These are phyloP conservation scores for Volucella zonaria DNA, from an alignment of 2,888 invertebrate species.

Conservation along the genomic window DNA sequence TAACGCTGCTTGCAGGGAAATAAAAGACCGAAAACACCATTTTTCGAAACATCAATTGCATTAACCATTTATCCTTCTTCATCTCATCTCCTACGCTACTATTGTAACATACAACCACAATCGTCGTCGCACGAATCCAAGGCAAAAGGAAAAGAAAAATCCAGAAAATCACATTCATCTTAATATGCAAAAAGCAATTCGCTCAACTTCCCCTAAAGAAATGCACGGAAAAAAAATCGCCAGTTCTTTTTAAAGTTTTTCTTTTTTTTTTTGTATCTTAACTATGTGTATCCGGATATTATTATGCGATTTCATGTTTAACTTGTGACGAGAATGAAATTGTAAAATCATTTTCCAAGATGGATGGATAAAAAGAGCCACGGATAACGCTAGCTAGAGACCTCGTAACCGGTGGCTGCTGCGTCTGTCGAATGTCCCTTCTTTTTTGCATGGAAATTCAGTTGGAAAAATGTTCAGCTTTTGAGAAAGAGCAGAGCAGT, in stretches of 20 bases:
- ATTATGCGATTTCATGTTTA: constrained; percentile 73
- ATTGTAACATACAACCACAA: neutral
- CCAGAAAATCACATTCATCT: constrained; percentile 68
- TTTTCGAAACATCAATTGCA: constrained; percentile 72
- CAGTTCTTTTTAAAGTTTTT: constrained; percentile 14
- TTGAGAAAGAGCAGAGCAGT: constrained; percentile 34
- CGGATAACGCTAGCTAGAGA: constrained; percentile 22
- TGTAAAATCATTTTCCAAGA: constrained; percentile 72
- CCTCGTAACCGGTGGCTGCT: neutral
- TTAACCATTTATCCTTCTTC: constrained; percentile 55
- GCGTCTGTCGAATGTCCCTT: constrained; percentile 51
- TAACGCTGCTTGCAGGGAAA: constrained; percentile 12
- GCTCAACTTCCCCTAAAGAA: constrained; percentile 48
- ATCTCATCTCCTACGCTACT: neutral
- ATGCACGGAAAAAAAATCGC: constrained; percentile 43
- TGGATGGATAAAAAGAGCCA: constrained; percentile 57
- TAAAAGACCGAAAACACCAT: constrained; percentile 69
- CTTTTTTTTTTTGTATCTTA: constrained; percentile 32
- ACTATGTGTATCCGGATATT: constrained; percentile 68
- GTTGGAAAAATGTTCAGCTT: constrained; percentile 64
- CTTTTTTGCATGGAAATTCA: constrained; percentile 49
- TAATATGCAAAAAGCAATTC: constrained; percentile 70
- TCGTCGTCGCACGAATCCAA: neutral
- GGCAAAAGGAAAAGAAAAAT: neutral
- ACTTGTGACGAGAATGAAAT: constrained; percentile 73